Conservation (phyloP, 2,797 vertebrate genomes). For the Ficedula albicollis region DNA sequence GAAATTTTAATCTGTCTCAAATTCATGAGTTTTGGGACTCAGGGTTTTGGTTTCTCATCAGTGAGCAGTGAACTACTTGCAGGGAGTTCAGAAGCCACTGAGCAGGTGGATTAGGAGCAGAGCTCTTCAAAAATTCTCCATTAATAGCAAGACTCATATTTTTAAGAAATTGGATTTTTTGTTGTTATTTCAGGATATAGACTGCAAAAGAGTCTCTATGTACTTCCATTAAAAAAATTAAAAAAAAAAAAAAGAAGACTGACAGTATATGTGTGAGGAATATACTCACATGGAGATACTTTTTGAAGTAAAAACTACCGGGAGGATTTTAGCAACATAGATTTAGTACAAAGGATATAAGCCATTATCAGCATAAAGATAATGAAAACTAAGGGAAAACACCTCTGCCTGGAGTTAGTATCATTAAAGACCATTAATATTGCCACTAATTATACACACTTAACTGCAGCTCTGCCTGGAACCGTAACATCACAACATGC, state of each 20-base stretch:
- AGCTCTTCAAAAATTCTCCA: background rate
- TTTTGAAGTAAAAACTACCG: background rate
- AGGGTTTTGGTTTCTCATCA: background rate
- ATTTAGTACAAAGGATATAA: background rate
- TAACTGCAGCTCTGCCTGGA: background rate
- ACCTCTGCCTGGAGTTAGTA: background rate
- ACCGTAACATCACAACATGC: background rate
- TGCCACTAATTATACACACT: background rate
- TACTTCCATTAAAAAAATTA: background rate
- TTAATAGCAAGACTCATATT: background rate
- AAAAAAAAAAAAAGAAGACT: background rate
- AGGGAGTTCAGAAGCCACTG: background rate
- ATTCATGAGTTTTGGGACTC: background rate
- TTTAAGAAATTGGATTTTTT: background rate
- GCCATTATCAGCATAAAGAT: background rate
- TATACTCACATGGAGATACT: background rate
- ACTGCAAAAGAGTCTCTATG: background rate
- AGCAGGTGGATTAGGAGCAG: background rate
- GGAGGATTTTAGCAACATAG: conserved; percentile 1
- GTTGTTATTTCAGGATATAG: background rate
- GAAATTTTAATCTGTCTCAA: background rate
- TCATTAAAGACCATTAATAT: background rate
- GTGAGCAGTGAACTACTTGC: background rate
- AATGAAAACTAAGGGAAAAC: conserved; percentile 18
- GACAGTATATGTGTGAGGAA: background rate